phyloP scores from a whole-genome alignment of 2,888 invertebrate genomes.

The Drosophila kanekoi region DNA sequence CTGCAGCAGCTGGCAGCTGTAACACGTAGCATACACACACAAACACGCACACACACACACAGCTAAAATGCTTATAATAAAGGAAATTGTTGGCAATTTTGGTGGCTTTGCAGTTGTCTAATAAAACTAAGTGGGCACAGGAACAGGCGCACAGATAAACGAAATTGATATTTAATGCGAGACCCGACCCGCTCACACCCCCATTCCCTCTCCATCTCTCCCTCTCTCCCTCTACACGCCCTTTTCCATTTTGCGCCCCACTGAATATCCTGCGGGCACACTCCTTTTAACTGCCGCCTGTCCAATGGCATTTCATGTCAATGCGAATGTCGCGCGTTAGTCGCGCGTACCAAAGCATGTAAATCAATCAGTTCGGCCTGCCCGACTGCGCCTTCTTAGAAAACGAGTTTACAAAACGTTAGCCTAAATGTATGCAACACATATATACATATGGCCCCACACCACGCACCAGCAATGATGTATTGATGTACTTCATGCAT shows the following conservation, averaged over 20 bases:
- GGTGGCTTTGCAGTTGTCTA: conserved; percentile 58
- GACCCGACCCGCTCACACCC: background rate
- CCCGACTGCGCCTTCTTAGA: conserved; percentile 45
- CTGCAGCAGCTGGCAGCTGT: conserved; percentile 69
- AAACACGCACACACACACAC: conserved; percentile 18
- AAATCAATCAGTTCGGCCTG: conserved; percentile 75
- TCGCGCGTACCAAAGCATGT: conserved; percentile 70
- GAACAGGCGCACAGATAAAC: conserved; percentile 66
- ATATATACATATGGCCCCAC: conserved; percentile 16
- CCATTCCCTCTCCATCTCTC: background rate
- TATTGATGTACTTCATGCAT: conserved; percentile 78
- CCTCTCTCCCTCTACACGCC: too few species aligned
- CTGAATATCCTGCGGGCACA: conserved; percentile 9
- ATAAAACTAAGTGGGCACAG: conserved; percentile 75
- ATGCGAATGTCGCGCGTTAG: conserved; percentile 48
- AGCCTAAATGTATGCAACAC: conserved; percentile 69
- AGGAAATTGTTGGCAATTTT: conserved; percentile 79
- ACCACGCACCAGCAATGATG: conserved; percentile 46
- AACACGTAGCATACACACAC: conserved; percentile 54
- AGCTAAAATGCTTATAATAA: conserved; percentile 63
- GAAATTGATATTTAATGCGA: conserved; percentile 78
- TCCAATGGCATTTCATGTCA: conserved; percentile 66
- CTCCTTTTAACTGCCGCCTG: conserved; percentile 45
- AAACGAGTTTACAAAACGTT: conserved; percentile 50
- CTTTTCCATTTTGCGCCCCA: conserved; percentile 51